Conservation (phyloP, 2,888 invertebrate genomes). For the Polia nebulosa region DNA sequence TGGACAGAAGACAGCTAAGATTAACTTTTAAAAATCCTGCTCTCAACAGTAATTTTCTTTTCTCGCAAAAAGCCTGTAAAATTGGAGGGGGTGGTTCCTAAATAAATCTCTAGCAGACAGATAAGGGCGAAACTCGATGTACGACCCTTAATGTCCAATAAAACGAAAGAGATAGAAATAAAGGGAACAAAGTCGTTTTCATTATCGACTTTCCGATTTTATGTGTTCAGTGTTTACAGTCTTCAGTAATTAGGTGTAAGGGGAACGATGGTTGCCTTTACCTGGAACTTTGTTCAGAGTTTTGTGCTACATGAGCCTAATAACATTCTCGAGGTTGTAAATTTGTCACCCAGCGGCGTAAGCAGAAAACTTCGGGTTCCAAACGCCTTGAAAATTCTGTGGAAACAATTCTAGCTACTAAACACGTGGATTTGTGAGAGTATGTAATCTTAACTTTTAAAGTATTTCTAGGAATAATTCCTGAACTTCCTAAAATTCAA, state of each 20-base stretch:
- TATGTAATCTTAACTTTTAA: too few species aligned
- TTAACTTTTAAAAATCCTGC: constrained; percentile 62
- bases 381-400: neutral
- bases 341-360: neutral
- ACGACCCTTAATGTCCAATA: constrained; percentile 76
- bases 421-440: too few species aligned
- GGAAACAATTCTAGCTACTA: neutral
- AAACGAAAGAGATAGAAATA: constrained; percentile 74
- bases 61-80: constrained; percentile 58
- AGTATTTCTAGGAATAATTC: too few species aligned
- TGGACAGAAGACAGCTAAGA: constrained; percentile 58
- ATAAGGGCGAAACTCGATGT: constrained; percentile 75
- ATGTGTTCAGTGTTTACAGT: constrained; percentile 55
- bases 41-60: constrained; percentile 65
- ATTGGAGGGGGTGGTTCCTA: constrained; percentile 66
- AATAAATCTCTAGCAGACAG: constrained; percentile 80
- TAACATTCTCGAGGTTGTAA: neutral
- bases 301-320: constrained; percentile 1
- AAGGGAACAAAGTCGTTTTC: constrained; percentile 65
- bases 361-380: neutral
- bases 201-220: constrained; percentile 63
- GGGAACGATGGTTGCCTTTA: constrained; percentile 4
- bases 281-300: constrained; percentile 25
- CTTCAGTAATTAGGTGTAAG: constrained; percentile 43
- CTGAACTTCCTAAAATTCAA: too few species aligned